These are phyloP conservation scores for Siderastrea siderea DNA, from an alignment of 92 coral and sea anemone species.

Conservation along the genomic window DNA sequence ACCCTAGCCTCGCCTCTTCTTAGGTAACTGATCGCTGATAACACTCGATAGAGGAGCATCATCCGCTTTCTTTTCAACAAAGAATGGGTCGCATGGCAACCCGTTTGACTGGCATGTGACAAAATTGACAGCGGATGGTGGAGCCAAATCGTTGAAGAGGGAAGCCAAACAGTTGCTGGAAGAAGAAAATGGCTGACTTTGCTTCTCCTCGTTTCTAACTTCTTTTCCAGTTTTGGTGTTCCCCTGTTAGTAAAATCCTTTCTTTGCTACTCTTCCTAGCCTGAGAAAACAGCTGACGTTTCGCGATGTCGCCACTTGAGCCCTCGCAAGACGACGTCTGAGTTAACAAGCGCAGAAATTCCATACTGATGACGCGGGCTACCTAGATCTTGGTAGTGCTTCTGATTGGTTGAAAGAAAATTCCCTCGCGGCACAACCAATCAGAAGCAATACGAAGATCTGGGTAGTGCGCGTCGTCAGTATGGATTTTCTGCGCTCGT, in stretches of 20 bases:
- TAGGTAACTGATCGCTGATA: background rate
- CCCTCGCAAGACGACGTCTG: no score
- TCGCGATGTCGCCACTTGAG: no score
- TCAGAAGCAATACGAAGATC: no score
- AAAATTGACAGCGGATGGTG: background rate
- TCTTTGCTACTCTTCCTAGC: background rate
- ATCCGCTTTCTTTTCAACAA: background rate
- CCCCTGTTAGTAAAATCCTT: background rate
- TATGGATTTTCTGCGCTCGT: no score
- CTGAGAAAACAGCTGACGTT: no score
- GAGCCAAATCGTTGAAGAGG: background rate
- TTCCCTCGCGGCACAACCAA: no score
- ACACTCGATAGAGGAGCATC: background rate
- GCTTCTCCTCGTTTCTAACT: background rate
- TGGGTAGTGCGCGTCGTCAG: no score
- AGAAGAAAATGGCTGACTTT: background rate
- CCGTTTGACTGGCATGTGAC: conserved; percentile 6
- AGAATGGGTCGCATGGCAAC: conserved; percentile 12
- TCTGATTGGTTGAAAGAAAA: no score
- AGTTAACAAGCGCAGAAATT: no score
- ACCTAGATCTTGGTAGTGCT: no score
- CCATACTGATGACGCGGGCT: no score
- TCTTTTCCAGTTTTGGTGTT: background rate
- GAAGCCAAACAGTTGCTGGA: background rate
- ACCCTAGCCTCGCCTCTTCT: background rate